Percentiles rank a stretch among this genome's conserved stretches.
These are phyloP conservation scores for Orthosia cruda DNA, from an alignment of 2,888 invertebrate species.

Conservation along the genomic window DNA sequence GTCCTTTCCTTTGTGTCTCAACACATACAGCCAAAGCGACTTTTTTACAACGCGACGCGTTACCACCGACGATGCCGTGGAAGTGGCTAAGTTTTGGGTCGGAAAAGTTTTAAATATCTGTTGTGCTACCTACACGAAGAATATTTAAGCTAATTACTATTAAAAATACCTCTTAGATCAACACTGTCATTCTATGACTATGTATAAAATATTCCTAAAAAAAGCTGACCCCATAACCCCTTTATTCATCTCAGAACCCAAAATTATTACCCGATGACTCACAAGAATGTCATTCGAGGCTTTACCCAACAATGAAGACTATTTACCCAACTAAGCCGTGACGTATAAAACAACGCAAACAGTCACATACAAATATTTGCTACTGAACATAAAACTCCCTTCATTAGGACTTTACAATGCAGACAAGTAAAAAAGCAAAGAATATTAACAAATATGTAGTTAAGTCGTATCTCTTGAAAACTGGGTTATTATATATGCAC, in stretches of 20 bases:
- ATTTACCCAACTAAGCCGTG: constrained; percentile 43
- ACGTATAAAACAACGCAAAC: constrained; percentile 67
- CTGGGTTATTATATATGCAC: constrained; percentile 19
- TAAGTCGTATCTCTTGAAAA: constrained; percentile 14
- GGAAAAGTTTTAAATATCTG: no score
- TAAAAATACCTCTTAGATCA: not conserved
- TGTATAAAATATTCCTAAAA: not conserved
- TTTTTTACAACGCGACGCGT: no score
- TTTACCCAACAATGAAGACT: constrained; percentile 33
- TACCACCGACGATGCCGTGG: no score
- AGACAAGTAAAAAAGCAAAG: constrained; percentile 60
- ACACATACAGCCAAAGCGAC: no score
- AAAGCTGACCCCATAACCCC: constrained; percentile 4
- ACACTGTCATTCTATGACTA: not conserved
- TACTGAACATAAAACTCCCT: constrained; percentile 68
- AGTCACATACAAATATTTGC: constrained; percentile 64
- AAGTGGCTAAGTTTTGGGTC: no score
- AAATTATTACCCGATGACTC: constrained; percentile 50
- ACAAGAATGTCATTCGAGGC: constrained; percentile 40
- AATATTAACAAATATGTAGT: constrained; percentile 44
- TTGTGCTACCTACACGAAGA: no score
- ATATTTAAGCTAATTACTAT: no score
- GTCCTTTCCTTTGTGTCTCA: no score
- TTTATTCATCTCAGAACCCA: not conserved
- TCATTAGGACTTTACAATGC: constrained; percentile 69